Evolutionary conservation across 2,888 invertebrate species (phyloP), one percentile per base, ranked within the genome.

Genomic region (Nasonovia ribisnigri): DNA sequence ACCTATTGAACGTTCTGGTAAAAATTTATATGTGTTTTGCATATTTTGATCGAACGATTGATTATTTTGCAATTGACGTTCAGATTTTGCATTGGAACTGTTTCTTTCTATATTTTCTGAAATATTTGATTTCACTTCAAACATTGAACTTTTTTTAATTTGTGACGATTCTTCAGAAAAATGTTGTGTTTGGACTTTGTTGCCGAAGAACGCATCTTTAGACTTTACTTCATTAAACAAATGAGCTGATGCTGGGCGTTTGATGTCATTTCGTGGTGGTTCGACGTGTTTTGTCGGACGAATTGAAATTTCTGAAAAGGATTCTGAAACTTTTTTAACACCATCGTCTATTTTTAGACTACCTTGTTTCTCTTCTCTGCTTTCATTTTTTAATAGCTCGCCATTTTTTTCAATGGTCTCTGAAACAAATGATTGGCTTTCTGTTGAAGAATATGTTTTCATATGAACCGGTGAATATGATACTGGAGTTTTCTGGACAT

Each of bases 401-500:
- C 93, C 93, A 6, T 93, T 84, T 89, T 60, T 90, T 60, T 90
- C 60, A 8, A 90, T 29, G 3, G 84, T 84, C 48, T 93, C 93
- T 0, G 93, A 90, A 36, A 90, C 88, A 42, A 46, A 90, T 16
- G 93, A 84, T 60, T 90, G 90, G 10, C 84, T 93, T 60, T 93
- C 93, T 1, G 90, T 60, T 29, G 93, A 90, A 29, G 84, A 90
- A 42, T 93, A 93, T 29, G 93, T 90, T 90, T 90, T 93, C 13
- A 60, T 46, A 29, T 86, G 89, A 36, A 54, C 29, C 11, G 90
- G 84, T 26, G 57, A 54, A 43, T 1, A 29, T 6, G 77, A 54
- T 4, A n/a, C 88, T 5, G 60, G 57, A 36, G 84, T 84, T 26
- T 86, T 86, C 20, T 84, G 93, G 3, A 29, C 48, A 13, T 88